Evolutionary conservation across 2,888 invertebrate genomes (phyloP), one percentile per base, ranked within the genome.

Genomic region (Antheraea yamamai): DNA sequence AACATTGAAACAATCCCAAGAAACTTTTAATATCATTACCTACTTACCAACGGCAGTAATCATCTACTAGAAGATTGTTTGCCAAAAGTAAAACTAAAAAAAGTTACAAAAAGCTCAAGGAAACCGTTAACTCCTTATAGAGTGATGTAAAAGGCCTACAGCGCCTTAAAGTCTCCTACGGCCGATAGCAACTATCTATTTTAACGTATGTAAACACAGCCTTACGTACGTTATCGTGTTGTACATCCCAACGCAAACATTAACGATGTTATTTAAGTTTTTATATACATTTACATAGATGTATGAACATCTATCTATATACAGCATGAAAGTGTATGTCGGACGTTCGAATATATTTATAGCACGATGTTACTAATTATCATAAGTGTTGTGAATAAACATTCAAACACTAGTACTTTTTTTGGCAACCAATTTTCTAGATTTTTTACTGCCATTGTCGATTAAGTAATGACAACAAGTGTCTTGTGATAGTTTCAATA

Each of bases 161-260:
- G 55, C 55, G 73, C 55, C 55, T 55, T 16, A 55, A 16, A 35
- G 73, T 51, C 55, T 55, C 73, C 73, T 58, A 52, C 51, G 51
- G n/a, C 73, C 73, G 70, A 73, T 73, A 73, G 73, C 55, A 23
- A 55, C 55, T 52, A 55, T 23, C 47, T 47, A 73, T 26, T 55
- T 73, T 58, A 12, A 52, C 20, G 55, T n/a, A 52, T 55, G 70
- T 26, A 70, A 70, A 70, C 70, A 70, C 23, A 70, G 70, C 39
- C 35, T 70, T 39, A 39, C 39, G 20, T n/a, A 39, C 70, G 39
- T 39, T 70, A 70, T 70, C 70, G 8, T 70, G 14, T n/a, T n/a
- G 35, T 39, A n/a, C 39, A 70, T 70, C 12, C 70, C 35, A 70
- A 10, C 10, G 23, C 39, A 70, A 70, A 70, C 39, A 70, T 70